Evolutionary conservation across 2,888 invertebrate species (phyloP).

Genomic region (Xanthorhoe designata): DNA sequence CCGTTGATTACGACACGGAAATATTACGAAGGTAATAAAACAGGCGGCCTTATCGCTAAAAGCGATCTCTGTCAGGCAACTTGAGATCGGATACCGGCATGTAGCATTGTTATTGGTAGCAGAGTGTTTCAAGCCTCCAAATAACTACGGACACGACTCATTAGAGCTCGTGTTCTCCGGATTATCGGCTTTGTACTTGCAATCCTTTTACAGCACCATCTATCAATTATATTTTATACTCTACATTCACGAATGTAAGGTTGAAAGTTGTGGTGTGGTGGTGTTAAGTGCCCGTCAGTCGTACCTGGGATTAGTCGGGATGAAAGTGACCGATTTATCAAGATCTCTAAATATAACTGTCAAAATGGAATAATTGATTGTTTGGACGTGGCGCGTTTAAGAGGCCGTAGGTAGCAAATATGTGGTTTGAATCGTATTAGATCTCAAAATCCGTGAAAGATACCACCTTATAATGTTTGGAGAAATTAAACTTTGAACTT

Average conservation of each 20-base stretch:
- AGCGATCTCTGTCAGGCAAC: not conserved
- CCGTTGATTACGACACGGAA: not conserved
- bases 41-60: not conserved
- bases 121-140: conserved; percentile 7
- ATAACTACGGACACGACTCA: conserved; percentile 22
- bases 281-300: conserved; percentile 36
- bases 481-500: no score
- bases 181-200: conserved; percentile 19
- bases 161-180: conserved; percentile 30
- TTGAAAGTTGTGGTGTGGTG: not conserved
- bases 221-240: not conserved
- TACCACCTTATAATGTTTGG: no score
- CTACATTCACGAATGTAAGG: not conserved
- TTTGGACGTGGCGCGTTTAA: conserved; percentile 36
- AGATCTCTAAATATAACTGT: conserved; percentile 45
- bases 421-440: no score
- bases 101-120: not conserved
- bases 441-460: no score
- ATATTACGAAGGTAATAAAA: conserved; percentile 1
- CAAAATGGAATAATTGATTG: conserved; percentile 47
- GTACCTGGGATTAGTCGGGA: conserved; percentile 41
- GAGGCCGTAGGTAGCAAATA: no score
- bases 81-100: not conserved
- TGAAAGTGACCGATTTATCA: conserved; percentile 44
- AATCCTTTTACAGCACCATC: conserved; percentile 3